These are phyloP conservation scores for Sturnus vulgaris DNA, from an alignment of 2,113 vertebrate genomes.

Conservation along the genomic window DNA sequence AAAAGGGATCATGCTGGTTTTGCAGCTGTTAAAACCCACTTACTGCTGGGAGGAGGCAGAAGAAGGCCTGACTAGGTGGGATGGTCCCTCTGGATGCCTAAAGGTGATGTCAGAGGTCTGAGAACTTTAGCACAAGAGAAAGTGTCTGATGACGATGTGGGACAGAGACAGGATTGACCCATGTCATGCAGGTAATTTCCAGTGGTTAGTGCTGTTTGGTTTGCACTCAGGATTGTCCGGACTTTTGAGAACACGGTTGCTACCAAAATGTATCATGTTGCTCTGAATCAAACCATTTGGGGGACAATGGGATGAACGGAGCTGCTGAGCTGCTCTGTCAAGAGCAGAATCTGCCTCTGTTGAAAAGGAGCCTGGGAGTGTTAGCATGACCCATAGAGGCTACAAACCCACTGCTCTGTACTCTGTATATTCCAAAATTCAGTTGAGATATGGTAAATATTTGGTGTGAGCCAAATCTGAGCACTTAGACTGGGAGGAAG, in stretches of 20 bases:
- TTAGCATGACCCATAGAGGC: not conserved
- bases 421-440: accelerated
- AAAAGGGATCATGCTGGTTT: not conserved
- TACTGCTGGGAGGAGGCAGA: not conserved
- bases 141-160: not conserved
- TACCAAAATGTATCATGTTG: not conserved
- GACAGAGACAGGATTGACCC: not conserved
- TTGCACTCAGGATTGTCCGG: accelerated
- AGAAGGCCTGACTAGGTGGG: not conserved
- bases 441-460: accelerated
- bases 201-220: accelerated
- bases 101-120: not conserved
- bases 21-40: not conserved
- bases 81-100: not conserved
- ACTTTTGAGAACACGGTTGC: not conserved
- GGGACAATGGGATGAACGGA: accelerated
- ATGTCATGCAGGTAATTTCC: accelerated
- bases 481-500: not conserved
- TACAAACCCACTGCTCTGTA: not conserved
- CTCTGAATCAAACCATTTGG: not conserved
- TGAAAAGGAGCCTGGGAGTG: accelerated
- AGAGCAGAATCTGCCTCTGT: not conserved
- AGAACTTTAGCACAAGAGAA: not conserved
- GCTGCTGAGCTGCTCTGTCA: not conserved
- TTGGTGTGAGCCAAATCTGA: not conserved